Evolutionary conservation across 2,888 invertebrate species (phyloP).

Genomic region (Caenorhabditis sp.): DNA sequence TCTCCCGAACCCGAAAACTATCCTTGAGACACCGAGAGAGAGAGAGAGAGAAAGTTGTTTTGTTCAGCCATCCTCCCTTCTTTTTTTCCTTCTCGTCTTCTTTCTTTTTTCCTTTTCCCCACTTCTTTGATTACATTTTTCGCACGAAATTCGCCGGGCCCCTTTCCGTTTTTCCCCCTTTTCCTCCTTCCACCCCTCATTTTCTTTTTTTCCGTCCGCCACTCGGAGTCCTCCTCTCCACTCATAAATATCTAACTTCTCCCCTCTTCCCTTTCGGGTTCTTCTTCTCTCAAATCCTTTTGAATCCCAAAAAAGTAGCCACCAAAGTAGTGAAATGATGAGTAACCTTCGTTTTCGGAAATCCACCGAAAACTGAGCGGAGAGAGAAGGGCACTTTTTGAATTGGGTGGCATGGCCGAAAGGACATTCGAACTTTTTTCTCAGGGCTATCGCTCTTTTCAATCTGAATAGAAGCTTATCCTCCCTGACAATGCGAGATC

Average conservation of each 20-base stretch:
- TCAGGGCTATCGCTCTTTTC: neutral
- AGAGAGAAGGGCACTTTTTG: conserved; percentile 27
- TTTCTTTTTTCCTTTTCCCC: conserved; percentile 6
- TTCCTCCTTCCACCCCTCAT: conserved; percentile 1
- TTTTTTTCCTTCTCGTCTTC: conserved; percentile 22
- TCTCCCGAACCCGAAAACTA: neutral
- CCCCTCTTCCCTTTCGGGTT: conserved; percentile 10
- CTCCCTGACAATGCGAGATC: no score
- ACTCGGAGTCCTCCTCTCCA: conserved; percentile 4
- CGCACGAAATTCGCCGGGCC: conserved; percentile 25
- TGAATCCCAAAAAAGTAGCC: no score
- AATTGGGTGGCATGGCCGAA: no score
- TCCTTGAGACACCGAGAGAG: neutral
- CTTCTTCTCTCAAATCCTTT: conserved; percentile 4
- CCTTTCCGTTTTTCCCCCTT: neutral
- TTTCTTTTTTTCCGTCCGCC: conserved; percentile 19
- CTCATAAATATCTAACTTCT: conserved; percentile 57
- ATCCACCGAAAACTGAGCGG: no score
- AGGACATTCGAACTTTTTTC: neutral
- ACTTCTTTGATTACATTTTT: conserved; percentile 59
- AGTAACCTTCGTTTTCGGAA: conserved; percentile 11
- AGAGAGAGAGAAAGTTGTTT: conserved; percentile 16
- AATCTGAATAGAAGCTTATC: neutral
- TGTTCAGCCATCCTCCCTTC: conserved; percentile 8
- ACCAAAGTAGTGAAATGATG: neutral